Evolutionary conservation across 37 sponge, comb jelly and placozoan species (phyloP), one percentile per base, ranked within the genome.

Genomic region (Dysidea cf. avara): DNA sequence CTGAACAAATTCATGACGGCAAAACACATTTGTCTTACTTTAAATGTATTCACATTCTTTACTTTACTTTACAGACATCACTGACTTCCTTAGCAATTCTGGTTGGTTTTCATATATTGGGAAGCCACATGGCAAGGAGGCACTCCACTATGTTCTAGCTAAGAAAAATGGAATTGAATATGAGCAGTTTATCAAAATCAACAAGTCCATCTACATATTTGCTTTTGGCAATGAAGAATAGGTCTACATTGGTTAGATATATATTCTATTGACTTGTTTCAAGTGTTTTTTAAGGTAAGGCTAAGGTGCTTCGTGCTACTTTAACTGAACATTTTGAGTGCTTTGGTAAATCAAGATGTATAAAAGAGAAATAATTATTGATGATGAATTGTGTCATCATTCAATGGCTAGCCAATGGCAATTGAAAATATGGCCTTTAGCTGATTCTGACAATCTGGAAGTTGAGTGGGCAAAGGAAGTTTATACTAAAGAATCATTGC

Each of bases 371-470:
- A 30, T n/a, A n/a, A n/a, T n/a, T n/a, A 83, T 89, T 43, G 89
- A 89, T 39, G 89, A 89, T 39, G 89, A 89, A 53, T 79, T 89
- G 12, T 89, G 89, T 53, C 89, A 89, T 48, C 89, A 89, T 60
- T 79, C 89, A 33, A 66, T 61, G 3, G 24, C 39, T 2, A 52
- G 76, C 31, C 75, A 74, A 18, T 89, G 89, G 89, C 25, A 58
- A 25, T 40, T 76, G 6, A 76, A 64, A 56, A 56, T 49, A 22
- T 51, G 20, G 2, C 53, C 56, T 50, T 32, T 76, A 20, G 4
- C 55, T 37, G 62, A 46, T 0, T 65, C 56, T n/a, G 16, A 69
- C 29, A 69, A 64, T 20, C 80, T 89, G 51, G 89, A 89, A 33
- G 74, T 79, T 24, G 89, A 89, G 64, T 89, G 86, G 66, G 80